phyloP scores from a whole-genome alignment of 2,797 vertebrate genomes.

The Silurus aristotelis region DNA sequence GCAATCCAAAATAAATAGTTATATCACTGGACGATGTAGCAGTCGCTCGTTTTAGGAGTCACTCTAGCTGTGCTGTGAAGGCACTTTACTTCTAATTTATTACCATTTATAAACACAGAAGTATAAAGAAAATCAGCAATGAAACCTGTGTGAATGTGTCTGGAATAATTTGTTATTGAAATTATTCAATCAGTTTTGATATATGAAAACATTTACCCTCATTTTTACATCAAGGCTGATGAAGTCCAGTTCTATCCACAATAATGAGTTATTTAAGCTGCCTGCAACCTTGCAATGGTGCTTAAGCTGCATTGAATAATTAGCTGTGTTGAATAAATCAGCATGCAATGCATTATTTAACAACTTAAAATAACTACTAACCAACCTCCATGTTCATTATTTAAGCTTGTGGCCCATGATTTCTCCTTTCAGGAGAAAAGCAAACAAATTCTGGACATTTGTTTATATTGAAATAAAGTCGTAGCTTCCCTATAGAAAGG shows the following conservation, averaged over 20 bases:
- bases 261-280: background rate
- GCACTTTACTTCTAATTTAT: background rate
- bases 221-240: background rate
- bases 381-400: background rate
- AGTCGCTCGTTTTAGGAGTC: background rate
- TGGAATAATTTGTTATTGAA: background rate
- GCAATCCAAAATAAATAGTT: background rate
- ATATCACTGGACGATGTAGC: background rate
- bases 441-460: conserved; percentile 5
- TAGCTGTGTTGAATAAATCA: background rate
- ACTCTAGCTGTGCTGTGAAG: background rate
- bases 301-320: background rate
- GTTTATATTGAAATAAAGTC: conserved; percentile 17
- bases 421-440: background rate
- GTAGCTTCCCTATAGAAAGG: background rate
- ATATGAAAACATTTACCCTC: background rate
- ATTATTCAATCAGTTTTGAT: background rate
- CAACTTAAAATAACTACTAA: background rate
- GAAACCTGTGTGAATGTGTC: background rate
- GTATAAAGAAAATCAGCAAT: background rate
- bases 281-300: background rate
- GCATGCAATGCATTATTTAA: background rate
- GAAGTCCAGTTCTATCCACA: background rate
- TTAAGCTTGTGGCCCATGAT: background rate
- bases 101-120: background rate